These are phyloP conservation scores for Bujurquina vittata DNA, from an alignment of 2,113 vertebrate species.

Conservation along the genomic window DNA sequence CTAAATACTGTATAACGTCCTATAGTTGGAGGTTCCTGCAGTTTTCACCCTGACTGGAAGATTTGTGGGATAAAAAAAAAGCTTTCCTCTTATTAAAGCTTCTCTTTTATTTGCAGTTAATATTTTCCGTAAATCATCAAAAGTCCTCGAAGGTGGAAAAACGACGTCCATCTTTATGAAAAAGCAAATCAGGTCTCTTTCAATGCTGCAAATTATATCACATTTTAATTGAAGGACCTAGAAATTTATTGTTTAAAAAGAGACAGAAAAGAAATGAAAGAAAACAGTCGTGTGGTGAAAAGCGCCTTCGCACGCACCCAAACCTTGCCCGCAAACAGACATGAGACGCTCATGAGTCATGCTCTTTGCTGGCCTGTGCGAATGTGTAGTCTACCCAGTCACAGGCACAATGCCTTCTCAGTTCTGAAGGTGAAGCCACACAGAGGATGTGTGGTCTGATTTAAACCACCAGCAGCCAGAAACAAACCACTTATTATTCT, in stretches of 20 bases:
- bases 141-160: not conserved
- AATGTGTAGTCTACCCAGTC: slow-evolving; percentile 48
- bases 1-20: not conserved
- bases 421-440: slow-evolving; percentile 69
- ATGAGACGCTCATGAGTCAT: slow-evolving; percentile 36
- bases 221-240: not conserved
- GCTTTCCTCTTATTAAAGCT: not conserved
- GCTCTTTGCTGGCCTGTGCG: slow-evolving; percentile 36
- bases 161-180: not conserved
- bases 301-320: not conserved
- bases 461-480: slow-evolving; percentile 46
- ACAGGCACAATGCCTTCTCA: slow-evolving; percentile 66
- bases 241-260: not conserved
- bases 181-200: not conserved
- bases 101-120: not conserved
- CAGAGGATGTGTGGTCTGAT: slow-evolving; percentile 57
- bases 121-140: not conserved
- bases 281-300: not conserved
- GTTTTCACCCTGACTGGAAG: not conserved
- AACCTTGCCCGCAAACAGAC: slow-evolving; percentile 17
- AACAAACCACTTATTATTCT: slow-evolving; percentile 61
- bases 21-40: not conserved
- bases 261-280: not conserved
- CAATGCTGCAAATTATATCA: not conserved
- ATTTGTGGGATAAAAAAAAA: not conserved